These are phyloP conservation scores for Apus apus DNA, from an alignment of 2,113 vertebrate genomes.

Conservation along the genomic window DNA sequence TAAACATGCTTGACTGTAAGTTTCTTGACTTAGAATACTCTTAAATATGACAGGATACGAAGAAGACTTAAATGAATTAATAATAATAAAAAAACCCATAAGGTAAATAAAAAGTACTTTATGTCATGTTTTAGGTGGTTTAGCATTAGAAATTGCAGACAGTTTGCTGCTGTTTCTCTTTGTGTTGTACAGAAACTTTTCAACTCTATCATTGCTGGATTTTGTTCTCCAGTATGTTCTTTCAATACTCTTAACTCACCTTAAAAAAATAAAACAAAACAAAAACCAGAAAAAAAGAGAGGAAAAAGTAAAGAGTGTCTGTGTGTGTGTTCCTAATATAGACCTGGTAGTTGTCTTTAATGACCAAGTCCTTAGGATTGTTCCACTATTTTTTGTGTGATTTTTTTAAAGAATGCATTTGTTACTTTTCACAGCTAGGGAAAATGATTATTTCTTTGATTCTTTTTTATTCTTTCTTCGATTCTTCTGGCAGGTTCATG, in stretches of 20 bases:
- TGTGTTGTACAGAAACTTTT: neutral
- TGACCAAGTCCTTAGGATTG: neutral
- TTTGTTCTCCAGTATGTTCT: neutral
- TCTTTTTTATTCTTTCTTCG: neutral
- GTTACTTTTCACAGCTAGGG: neutral
- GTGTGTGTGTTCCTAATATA: neutral
- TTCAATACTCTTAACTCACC: neutral
- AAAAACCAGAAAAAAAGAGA: accelerated
- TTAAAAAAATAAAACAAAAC: neutral
- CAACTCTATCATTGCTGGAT: neutral
- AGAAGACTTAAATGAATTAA: neutral
- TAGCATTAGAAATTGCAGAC: neutral
- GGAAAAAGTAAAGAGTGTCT: neutral
- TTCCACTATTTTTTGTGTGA: neutral
- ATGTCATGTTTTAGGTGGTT: neutral
- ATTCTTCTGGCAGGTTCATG: neutral
- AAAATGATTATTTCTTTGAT: neutral
- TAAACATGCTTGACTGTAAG: neutral
- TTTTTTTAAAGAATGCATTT: neutral
- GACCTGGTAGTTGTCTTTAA: neutral
- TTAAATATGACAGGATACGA: neutral
- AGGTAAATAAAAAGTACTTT: neutral
- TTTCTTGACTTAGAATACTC: neutral
- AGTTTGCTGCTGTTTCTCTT: neutral
- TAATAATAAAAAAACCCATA: accelerated